Evolutionary conservation across 2,888 invertebrate genomes (phyloP).

Genomic region (Morinoia aosen): DNA sequence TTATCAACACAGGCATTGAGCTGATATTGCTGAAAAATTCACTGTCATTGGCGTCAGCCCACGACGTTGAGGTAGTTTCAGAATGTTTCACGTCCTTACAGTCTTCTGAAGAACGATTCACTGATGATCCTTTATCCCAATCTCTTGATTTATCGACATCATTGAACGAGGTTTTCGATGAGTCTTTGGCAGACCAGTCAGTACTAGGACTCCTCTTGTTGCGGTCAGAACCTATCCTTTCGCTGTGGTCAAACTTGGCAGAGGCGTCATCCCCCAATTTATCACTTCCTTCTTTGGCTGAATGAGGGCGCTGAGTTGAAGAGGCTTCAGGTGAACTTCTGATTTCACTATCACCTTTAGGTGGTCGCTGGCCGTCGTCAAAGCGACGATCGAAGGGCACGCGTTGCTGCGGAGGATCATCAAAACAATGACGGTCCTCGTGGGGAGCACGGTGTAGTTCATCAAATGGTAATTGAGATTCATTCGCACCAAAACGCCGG

Average conservation of each 20-base stretch:
- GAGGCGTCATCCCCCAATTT: neutral
- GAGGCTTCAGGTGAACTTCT: neutral
- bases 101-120: conserved; percentile 27
- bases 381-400: neutral
- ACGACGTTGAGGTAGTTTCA: conserved; percentile 14
- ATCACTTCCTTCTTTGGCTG: neutral
- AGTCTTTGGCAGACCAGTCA: conserved; percentile 9
- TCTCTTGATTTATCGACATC: neutral
- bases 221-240: neutral
- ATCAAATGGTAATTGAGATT: neutral
- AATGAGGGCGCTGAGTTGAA: neutral
- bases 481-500: neutral
- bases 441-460: neutral
- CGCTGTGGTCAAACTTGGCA: neutral
- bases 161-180: neutral
- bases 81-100: neutral
- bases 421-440: neutral
- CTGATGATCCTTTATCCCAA: conserved; percentile 12
- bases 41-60: conserved; percentile 22
- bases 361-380: neutral
- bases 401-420: neutral
- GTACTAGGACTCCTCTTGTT: conserved; percentile 27
- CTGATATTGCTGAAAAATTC: conserved; percentile 8
- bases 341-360: neutral
- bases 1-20: neutral